Percentiles rank a stretch among this genome's conserved stretches.
Conservation (phyloP, 1,140 invertebrate genomes). For the Sarcophaga bullata region DNA sequence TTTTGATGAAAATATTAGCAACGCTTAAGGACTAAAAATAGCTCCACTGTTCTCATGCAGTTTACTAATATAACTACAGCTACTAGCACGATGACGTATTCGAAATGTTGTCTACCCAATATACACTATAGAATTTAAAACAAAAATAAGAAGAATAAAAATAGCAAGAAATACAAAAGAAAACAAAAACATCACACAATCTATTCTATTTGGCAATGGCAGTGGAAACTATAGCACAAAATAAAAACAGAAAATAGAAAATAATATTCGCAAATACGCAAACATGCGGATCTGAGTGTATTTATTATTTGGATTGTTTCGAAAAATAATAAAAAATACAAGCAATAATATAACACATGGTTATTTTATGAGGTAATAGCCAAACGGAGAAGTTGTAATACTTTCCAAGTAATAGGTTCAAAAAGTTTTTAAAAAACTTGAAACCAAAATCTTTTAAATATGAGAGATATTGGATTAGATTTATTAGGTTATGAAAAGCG, state of each 20-base stretch:
- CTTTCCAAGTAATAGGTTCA: too few species aligned
- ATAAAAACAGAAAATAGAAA: not conserved
- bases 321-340: too few species aligned
- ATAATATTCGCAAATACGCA: not conserved
- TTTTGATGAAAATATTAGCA: too few species aligned
- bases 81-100: not conserved
- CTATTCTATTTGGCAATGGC: conserved; percentile 6
- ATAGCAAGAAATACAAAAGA: too few species aligned
- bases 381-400: not conserved
- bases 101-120: not conserved
- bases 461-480: too few species aligned
- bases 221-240: not conserved
- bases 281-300: too few species aligned
- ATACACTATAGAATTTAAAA: not conserved
- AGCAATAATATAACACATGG: not conserved
- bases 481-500: too few species aligned
- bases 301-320: too few species aligned
- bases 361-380: not conserved
- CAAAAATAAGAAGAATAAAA: not conserved
- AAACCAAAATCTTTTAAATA: not conserved
- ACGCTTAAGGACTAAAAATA: too few species aligned
- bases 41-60: not conserved
- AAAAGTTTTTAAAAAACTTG: too few species aligned
- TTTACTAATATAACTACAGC: not conserved
- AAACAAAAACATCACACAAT: too few species aligned